Percentiles rank a stretch among this genome's conserved stretches.
phyloP scores from a whole-genome alignment of 1,140 invertebrate species.

The Drosophila miranda region DNA sequence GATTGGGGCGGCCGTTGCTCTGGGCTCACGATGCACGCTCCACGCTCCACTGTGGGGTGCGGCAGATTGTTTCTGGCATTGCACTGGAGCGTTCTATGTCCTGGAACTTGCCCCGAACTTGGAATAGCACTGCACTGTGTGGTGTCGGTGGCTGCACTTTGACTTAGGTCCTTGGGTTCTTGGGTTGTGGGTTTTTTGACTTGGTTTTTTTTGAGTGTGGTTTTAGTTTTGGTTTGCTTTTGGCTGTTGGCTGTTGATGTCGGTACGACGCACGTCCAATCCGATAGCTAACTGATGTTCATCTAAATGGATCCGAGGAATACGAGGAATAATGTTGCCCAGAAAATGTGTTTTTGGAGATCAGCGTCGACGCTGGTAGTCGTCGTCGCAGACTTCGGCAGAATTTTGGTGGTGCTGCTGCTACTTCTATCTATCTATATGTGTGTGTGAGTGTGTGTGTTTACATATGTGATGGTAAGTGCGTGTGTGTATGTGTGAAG shows the following conservation, averaged over 20 bases:
- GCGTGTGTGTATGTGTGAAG: slow-evolving; percentile 20
- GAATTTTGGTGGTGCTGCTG: slow-evolving; percentile 18
- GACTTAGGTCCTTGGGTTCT: not conserved
- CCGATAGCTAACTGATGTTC: slow-evolving; percentile 82
- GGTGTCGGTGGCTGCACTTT: too few species aligned
- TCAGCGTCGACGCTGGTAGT: slow-evolving; percentile 49
- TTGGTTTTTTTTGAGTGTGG: slow-evolving; percentile 1
- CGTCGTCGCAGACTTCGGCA: slow-evolving; percentile 22
- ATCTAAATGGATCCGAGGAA: slow-evolving; percentile 82
- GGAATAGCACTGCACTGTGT: not conserved
- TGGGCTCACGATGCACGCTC: slow-evolving; percentile 22
- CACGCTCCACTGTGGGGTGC: slow-evolving; percentile 18
- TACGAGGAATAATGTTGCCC: slow-evolving; percentile 81
- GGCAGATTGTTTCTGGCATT: slow-evolving; percentile 30
- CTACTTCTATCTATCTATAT: slow-evolving; percentile 13
- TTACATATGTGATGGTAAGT: too few species aligned
- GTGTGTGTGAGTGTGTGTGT: slow-evolving; percentile 14
- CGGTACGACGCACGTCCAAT: slow-evolving; percentile 76
- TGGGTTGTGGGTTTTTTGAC: not conserved
- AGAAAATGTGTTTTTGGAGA: slow-evolving; percentile 77
- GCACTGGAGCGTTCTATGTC: slow-evolving; percentile 5
- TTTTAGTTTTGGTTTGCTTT: slow-evolving; percentile 6
- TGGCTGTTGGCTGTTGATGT: slow-evolving; percentile 20
- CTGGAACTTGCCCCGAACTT: not conserved
- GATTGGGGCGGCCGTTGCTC: not conserved